Evolutionary conservation across 2,888 invertebrate species (phyloP).

Genomic region (Drymonia ruficornis): DNA sequence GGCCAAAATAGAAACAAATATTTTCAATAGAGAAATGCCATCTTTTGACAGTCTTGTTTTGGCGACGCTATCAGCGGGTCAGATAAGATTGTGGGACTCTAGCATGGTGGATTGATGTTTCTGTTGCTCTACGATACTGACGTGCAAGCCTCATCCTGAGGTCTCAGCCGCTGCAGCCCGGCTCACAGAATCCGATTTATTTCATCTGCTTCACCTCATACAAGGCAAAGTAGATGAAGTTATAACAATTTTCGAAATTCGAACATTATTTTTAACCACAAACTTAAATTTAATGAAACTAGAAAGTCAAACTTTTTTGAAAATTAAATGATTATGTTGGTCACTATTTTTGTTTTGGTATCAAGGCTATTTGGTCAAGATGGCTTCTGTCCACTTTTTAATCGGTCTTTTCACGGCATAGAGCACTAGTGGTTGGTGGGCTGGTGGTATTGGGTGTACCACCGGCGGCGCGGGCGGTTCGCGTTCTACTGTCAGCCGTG

Average conservation of each 20-base stretch:
- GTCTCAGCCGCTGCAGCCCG: background rate
- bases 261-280: too few species aligned
- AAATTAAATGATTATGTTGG: too few species aligned
- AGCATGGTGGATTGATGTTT: too few species aligned
- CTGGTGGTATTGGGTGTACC: slow-evolving; percentile 4
- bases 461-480: slow-evolving; percentile 6
- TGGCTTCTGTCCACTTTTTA: background rate
- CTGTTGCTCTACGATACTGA: slow-evolving; percentile 12
- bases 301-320: background rate
- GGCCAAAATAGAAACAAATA: too few species aligned
- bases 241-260: too few species aligned
- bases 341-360: background rate
- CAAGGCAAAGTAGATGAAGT: too few species aligned
- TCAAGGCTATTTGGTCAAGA: background rate
- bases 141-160: slow-evolving; percentile 18
- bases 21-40: too few species aligned
- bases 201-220: too few species aligned
- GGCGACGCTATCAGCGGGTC: too few species aligned
- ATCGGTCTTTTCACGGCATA: background rate
- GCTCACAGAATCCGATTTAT: background rate
- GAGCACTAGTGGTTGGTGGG: background rate
- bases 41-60: too few species aligned
- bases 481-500: slow-evolving; percentile 6
- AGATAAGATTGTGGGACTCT: too few species aligned
- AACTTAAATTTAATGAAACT: too few species aligned